Conservation (phyloP, 2,797 vertebrate species). For the Sebastiscus tertius region DNA sequence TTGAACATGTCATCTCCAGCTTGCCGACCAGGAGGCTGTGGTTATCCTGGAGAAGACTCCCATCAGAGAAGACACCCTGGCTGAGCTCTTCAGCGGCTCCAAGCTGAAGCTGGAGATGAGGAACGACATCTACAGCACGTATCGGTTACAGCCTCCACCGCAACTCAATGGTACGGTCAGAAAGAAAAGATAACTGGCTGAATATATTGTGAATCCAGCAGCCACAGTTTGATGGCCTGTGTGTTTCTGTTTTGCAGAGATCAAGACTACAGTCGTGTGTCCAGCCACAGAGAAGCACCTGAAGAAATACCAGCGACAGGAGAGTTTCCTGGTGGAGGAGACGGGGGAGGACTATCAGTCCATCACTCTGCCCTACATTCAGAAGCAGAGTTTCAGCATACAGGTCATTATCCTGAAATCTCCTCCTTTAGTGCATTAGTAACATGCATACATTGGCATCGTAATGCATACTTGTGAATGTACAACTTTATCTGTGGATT, state of each 20-base stretch:
- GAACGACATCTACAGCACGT: constrained; percentile 96
- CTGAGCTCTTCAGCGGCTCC: constrained; percentile 82
- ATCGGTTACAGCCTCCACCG: constrained; percentile 85
- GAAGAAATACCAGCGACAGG: constrained; percentile 90
- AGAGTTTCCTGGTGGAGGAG: constrained; percentile 88
- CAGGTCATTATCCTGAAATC: constrained; percentile 81
- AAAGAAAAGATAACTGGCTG: neutral
- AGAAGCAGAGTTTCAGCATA: constrained; percentile 89
- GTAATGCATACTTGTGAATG: neutral
- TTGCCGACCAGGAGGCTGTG: constrained; percentile 86
- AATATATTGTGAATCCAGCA: neutral
- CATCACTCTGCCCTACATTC: constrained; percentile 90
- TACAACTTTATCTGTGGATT: neutral
- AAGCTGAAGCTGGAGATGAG: constrained; percentile 85
- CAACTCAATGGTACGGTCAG: constrained; percentile 86
- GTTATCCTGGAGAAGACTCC: constrained; percentile 96
- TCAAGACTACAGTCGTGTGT: constrained; percentile 93
- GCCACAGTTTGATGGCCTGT: neutral
- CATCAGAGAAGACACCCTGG: constrained; percentile 86
- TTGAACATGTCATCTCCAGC: constrained; percentile 48
- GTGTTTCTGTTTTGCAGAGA: constrained; percentile 72
- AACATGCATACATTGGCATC: neutral
- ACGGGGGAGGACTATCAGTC: constrained; percentile 85
- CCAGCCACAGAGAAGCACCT: constrained; percentile 95
- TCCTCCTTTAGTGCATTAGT: neutral